Percentiles rank a stretch among this genome's conserved stretches.
Conservation (phyloP, 2,113 vertebrate genomes). For the Hylia prasina region DNA sequence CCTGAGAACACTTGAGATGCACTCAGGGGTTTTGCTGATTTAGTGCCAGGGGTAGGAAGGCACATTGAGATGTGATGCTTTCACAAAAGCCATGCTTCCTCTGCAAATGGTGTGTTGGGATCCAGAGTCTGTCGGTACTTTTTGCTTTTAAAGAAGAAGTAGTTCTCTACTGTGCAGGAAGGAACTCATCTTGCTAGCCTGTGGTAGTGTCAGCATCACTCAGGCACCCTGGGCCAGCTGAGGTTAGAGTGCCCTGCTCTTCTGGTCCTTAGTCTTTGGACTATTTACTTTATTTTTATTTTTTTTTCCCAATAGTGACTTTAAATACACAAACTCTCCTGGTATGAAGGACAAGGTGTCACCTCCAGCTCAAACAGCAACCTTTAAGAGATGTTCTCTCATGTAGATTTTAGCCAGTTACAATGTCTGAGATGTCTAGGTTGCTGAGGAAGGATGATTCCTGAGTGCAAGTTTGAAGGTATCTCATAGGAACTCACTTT, state of each 20-base stretch:
- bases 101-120: not conserved
- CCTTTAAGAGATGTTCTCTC: not conserved
- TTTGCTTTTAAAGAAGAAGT: not conserved
- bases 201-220: not conserved
- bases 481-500: not conserved
- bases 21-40: not conserved
- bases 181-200: not conserved
- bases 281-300: not conserved
- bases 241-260: not conserved
- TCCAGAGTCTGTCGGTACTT: not conserved
- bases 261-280: not conserved
- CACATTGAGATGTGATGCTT: not conserved
- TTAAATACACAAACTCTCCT: not conserved
- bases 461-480: not conserved
- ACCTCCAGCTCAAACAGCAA: not conserved
- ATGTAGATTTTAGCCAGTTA: not conserved
- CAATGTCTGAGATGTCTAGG: not conserved
- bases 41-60: not conserved
- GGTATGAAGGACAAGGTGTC: not conserved
- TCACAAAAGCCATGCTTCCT: rapidly evolving
- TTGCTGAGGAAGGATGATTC: not conserved
- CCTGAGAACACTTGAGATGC: not conserved
- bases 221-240: not conserved
- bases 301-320: not conserved
- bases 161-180: not conserved